A percentile compares a stretch with the other conserved stretches of the same genome.
Evolutionary conservation across 2,888 invertebrate species (phyloP).

Genomic region (Cosmia trapezina): DNA sequence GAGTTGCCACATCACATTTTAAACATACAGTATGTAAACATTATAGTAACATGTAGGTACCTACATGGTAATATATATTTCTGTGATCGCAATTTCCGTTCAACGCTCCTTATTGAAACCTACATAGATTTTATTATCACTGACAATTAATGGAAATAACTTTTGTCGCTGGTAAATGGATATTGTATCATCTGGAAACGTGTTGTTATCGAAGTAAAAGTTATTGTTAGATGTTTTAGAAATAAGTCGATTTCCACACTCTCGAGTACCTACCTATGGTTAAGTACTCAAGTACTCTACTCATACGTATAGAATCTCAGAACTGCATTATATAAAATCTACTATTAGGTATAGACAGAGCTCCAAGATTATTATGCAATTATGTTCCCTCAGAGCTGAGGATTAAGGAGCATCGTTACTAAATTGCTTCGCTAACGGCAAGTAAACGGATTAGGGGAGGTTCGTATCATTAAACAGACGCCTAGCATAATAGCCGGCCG

Average conservation of each 20-base stretch:
- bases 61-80: neutral
- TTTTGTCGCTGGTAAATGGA: slow-evolving; percentile 17
- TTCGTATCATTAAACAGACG: slow-evolving; percentile 63
- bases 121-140: slow-evolving; percentile 19
- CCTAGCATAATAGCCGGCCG: slow-evolving; percentile 50
- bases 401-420: slow-evolving; percentile 60
- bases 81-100: slow-evolving; percentile 49
- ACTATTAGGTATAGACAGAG: slow-evolving; percentile 21
- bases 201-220: too few species aligned
- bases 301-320: neutral
- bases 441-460: slow-evolving; percentile 65
- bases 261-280: neutral
- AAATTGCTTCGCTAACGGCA: slow-evolving; percentile 65
- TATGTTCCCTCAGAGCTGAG: slow-evolving; percentile 48
- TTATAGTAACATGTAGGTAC: neutral
- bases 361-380: slow-evolving; percentile 55
- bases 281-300: neutral
- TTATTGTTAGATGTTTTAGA: too few species aligned
- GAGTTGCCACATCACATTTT: neutral
- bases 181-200: neutral
- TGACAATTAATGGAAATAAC: slow-evolving; percentile 24
- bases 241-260: neutral
- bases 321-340: slow-evolving; percentile 14
- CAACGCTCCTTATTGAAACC: neutral
- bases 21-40: neutral